Percentiles rank a stretch among this genome's conserved stretches.
phyloP scores from a whole-genome alignment of 1,140 invertebrate species.

The Pseudomyrmex flavicornis region DNA sequence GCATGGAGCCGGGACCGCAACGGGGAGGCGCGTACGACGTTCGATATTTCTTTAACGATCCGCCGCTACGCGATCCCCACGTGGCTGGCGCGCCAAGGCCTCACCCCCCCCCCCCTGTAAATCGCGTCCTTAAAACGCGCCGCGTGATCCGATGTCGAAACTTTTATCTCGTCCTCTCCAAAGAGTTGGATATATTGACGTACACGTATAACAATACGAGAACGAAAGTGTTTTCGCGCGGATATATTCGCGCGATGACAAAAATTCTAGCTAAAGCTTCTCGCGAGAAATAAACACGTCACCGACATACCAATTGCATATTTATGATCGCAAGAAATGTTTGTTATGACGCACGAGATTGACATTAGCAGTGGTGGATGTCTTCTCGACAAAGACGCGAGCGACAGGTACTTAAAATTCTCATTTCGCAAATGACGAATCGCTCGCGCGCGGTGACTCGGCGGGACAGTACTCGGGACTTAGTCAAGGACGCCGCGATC shows the following conservation, averaged over 20 bases:
- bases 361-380: neutral
- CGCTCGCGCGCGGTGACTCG: conserved; percentile 17
- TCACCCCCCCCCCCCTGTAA: conserved; percentile 38
- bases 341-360: neutral
- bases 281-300: neutral
- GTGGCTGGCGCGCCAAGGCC: conserved; percentile 54
- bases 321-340: conserved; percentile 9
- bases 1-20: conserved; percentile 56
- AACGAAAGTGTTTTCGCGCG: neutral
- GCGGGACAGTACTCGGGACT: conserved; percentile 16
- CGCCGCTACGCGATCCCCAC: conserved; percentile 67
- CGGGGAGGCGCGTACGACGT: conserved; percentile 73
- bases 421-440: conserved; percentile 52
- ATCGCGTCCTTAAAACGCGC: conserved; percentile 52
- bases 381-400: conserved; percentile 2
- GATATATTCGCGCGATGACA: neutral
- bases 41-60: conserved; percentile 78
- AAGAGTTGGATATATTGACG: neutral
- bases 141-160: neutral
- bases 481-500: conserved; percentile 74
- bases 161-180: neutral
- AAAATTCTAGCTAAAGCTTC: neutral
- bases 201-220: neutral
- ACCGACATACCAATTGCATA: neutral
- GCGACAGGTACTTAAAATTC: conserved; percentile 50